A percentile compares a stretch with the other conserved stretches of the same genome.
Conservation (phyloP, 2,797 vertebrate species). For the Percopsis omiscomaycus region DNA sequence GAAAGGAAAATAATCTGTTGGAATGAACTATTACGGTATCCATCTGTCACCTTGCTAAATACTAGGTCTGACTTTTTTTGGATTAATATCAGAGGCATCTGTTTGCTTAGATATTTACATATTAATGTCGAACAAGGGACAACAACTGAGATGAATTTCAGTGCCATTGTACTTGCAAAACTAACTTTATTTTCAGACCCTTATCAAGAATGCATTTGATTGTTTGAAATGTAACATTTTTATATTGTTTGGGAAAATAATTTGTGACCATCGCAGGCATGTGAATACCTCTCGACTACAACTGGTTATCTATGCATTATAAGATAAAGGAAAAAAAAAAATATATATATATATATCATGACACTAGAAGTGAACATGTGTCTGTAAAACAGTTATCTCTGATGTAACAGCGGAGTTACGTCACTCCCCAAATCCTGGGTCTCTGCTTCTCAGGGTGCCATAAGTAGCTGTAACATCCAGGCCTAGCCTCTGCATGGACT, state of each 20-base stretch:
- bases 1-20: conserved; percentile 1
- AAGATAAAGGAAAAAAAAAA: conserved; percentile 46
- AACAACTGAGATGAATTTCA: conserved; percentile 28
- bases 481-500: conserved; percentile 39
- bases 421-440: conserved; percentile 62
- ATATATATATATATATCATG: background rate
- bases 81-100: conserved; percentile 31
- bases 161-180: conserved; percentile 35
- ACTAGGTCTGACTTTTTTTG: conserved; percentile 17
- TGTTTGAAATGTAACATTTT: conserved; percentile 52
- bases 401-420: conserved; percentile 18
- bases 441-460: conserved; percentile 77
- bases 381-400: conserved; percentile 23
- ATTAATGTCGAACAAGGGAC: conserved; percentile 39
- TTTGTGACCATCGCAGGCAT: conserved; percentile 24
- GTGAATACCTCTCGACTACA: conserved; percentile 71
- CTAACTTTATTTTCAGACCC: conserved; percentile 41
- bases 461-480: conserved; percentile 67
- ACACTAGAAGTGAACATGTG: conserved; percentile 28
- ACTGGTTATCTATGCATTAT: conserved; percentile 81
- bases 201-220: conserved; percentile 50
- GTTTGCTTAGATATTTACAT: conserved; percentile 42
- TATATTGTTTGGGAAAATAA: conserved; percentile 25
- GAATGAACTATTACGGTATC: conserved; percentile 13
- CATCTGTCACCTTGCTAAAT: conserved; percentile 26